Percentiles rank a stretch among this genome's conserved stretches.
These are phyloP conservation scores for Perizoma affinitatum DNA, from an alignment of 2,888 invertebrate species.

Conservation along the genomic window DNA sequence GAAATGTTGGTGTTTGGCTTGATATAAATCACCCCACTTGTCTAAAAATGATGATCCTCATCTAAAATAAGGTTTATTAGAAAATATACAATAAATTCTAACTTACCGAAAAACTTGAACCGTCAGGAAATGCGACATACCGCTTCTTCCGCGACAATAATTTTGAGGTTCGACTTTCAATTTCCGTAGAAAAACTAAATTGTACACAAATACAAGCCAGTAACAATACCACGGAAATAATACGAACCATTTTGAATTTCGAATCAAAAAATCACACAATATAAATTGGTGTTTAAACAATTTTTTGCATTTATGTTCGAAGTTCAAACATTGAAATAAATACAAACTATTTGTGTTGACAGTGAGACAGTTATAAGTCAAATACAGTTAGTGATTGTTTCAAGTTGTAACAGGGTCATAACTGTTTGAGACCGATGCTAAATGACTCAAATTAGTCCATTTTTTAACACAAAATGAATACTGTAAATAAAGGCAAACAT, in stretches of 20 bases:
- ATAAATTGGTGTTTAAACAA: no score
- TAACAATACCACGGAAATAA: constrained; percentile 29
- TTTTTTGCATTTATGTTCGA: not conserved
- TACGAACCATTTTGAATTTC: constrained; percentile 27
- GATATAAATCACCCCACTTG: no score
- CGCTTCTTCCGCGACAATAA: constrained; percentile 84
- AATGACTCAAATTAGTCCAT: constrained; percentile 32
- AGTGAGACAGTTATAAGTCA: constrained; percentile 19
- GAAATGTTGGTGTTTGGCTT: no score
- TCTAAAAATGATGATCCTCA: no score
- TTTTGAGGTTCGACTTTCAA: constrained; percentile 44
- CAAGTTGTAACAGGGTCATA: constrained; percentile 18
- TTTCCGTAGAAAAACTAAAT: constrained; percentile 38
- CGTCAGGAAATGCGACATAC: constrained; percentile 88
- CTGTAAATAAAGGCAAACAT: no score
- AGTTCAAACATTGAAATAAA: constrained; percentile 12
- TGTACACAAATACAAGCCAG: constrained; percentile 39
- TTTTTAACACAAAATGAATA: constrained; percentile 1
- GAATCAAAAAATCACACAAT: constrained; percentile 6
- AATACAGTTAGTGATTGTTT: constrained; percentile 30
- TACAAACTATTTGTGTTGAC: constrained; percentile 9
- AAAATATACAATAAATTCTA: no score
- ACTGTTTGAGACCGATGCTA: constrained; percentile 31
- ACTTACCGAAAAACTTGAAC: constrained; percentile 88
- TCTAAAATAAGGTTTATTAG: no score